Conservation (phyloP, 1,140 invertebrate species). For the Conus ventricosus region DNA sequence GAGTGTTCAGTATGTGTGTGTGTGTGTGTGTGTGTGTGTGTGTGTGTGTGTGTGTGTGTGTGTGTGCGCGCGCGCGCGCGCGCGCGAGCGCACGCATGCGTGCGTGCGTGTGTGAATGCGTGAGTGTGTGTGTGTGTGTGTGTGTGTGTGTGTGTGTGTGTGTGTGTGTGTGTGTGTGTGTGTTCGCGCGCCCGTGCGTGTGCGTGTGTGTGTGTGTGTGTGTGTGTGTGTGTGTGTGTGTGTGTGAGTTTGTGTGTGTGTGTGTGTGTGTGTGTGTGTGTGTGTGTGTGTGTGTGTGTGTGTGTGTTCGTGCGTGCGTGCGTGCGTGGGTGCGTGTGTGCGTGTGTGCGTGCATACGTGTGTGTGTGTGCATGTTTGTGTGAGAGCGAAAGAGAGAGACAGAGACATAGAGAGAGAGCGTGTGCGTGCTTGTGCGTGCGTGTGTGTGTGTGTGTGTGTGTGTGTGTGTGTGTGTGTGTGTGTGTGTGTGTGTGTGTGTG, state of each 20-base stretch:
- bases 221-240: not conserved
- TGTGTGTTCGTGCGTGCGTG: not conserved
- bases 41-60: too few species aligned
- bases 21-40: too few species aligned
- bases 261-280: not conserved
- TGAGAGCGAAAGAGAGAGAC: too few species aligned
- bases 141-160: constrained; percentile 7
- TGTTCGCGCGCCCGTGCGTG: not conserved
- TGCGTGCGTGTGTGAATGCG: too few species aligned
- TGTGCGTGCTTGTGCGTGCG: too few species aligned
- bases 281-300: not conserved
- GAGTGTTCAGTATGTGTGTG: too few species aligned
- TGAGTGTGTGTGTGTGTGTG: not conserved
- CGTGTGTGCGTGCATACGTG: not conserved
- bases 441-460: too few species aligned
- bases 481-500: constrained; percentile 12
- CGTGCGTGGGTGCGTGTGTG: not conserved
- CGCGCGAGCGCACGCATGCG: too few species aligned
- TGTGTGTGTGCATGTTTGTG: not conserved
- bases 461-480: not conserved
- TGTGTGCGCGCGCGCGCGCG: too few species aligned
- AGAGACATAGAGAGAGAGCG: too few species aligned
- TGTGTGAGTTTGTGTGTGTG: not conserved
- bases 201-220: not conserved
- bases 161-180: constrained; percentile 10